A percentile compares a stretch with the other conserved stretches of the same genome.
phyloP scores from a whole-genome alignment of 2,797 vertebrate species.

The Acipenser transmontanus region DNA sequence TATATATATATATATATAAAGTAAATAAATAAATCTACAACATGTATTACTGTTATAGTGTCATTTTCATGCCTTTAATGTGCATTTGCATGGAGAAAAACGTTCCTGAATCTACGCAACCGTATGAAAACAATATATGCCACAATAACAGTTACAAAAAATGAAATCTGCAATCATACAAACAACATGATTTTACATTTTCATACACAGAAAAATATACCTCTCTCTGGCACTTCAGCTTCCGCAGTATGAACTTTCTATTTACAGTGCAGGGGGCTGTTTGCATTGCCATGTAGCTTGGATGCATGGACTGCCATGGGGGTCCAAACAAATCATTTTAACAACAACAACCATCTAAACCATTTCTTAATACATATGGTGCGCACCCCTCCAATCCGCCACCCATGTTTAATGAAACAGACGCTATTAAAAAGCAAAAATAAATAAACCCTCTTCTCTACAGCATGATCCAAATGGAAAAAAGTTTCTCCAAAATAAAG shows the following conservation, averaged over 20 bases:
- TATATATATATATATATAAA: neutral
- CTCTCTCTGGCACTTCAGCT: conserved; percentile 45
- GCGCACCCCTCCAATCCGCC: conserved; percentile 52
- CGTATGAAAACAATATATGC: conserved; percentile 35
- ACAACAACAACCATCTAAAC: conserved; percentile 22
- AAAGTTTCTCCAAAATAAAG: conserved; percentile 28
- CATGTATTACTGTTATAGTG: conserved; percentile 35
- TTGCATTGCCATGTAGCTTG: conserved; percentile 14
- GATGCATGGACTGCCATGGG: conserved; percentile 29
- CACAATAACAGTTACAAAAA: conserved; percentile 38
- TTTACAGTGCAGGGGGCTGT: conserved; percentile 33
- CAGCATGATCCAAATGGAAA: conserved; percentile 50
- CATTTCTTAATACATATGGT: conserved; percentile 59
- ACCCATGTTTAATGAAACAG: conserved; percentile 45
- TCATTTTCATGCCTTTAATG: conserved; percentile 45
- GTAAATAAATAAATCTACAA: conserved; percentile 32
- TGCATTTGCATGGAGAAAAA: conserved; percentile 45
- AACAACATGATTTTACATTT: conserved; percentile 46
- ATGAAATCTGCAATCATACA: conserved; percentile 34
- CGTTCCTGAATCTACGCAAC: conserved; percentile 30
- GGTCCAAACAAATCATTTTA: conserved; percentile 22
- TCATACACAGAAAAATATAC: conserved; percentile 47
- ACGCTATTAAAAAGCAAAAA: conserved; percentile 59
- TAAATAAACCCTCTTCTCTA: conserved; percentile 72
- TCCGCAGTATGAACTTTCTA: conserved; percentile 27